Base-by-base conservation (phyloP, 1,140 invertebrate genomes). In the Philotrypesis tridentata region DNA sequence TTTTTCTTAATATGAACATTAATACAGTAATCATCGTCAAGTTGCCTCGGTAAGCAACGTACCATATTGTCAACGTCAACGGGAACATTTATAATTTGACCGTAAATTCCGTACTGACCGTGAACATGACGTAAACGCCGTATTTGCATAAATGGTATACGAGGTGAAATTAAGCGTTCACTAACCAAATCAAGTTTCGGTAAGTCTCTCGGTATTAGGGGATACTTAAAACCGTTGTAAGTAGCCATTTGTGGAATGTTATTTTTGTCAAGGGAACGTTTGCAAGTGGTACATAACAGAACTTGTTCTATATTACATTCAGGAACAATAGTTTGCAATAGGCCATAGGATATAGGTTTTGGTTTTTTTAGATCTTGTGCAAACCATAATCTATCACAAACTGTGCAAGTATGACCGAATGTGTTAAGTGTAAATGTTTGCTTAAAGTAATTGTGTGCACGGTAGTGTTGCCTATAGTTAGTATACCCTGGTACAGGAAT, bases 41-140 rank as follows among this genome's bases (percentile, higher is more conserved):
- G 31, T 80, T 88, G 75, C 29, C 90, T 84, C 1, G 89, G 89
- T 82, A 91, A 88, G 27, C 70, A 81, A 84, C 87, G 85, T 71
- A 89, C 88, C 89, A 91, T 89, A 0, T 83, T 82, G 83, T 90
- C 71, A 72, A 88, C 87, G 63, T 86, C 68, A 8, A 89, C 86
- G 83, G 90, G 89, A 31, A 90, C 87, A 83, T 91, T 90, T 31
- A 90, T 89, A 71, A 90, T 85, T 88, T 90, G 88, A 12, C 87
- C 89, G 48, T 85, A 83, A 72, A 91, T 90, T 80, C 87, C 89
- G 86, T 88, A 86, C 67, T 82, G 85, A 31, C 79, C 78, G 11
- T 87, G 6, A 73, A 86, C 75, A 81, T 89, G 85, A 29, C 87
- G 25, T 14, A 89, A 81, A 48, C 87, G 79, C 80, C 87, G 78